Conservation (phyloP, 2,113 vertebrate species). For the Zootoca vivipara region DNA sequence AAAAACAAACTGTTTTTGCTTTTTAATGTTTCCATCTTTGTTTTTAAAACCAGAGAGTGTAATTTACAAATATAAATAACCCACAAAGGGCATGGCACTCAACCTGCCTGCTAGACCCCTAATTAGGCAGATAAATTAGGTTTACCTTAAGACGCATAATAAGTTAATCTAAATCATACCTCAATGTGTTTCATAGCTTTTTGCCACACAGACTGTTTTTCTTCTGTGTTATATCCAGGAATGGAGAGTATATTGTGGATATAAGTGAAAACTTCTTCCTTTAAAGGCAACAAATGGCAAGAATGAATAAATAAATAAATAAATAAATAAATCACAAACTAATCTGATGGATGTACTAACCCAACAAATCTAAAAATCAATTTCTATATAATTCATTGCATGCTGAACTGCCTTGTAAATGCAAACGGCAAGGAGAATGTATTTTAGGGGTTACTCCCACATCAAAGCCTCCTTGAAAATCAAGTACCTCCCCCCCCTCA, state of each 20-base stretch:
- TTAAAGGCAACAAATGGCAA: conserved; percentile 46
- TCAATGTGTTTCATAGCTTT: conserved; percentile 86
- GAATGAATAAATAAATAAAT: not conserved
- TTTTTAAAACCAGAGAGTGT: not conserved
- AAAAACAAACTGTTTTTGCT: not conserved
- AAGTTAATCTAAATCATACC: conserved; percentile 68
- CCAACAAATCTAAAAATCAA: not conserved
- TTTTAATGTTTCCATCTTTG: not conserved
- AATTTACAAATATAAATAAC: not conserved
- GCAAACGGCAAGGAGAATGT: not conserved
- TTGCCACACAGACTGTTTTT: conserved; percentile 86
- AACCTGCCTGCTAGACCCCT: not conserved
- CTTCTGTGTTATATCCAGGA: conserved; percentile 88
- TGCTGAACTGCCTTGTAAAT: not conserved
- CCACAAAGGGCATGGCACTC: accelerated
- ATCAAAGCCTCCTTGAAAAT: not conserved
- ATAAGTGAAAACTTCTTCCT: conserved; percentile 95
- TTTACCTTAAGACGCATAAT: not conserved
- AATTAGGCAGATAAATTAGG: not conserved
- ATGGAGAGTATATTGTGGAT: conserved; percentile 95
- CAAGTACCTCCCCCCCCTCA: not conserved
- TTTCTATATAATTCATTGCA: not conserved
- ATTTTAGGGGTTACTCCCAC: not conserved
- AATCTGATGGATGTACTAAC: not conserved
- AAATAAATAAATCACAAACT: not conserved